These are phyloP conservation scores for Ardeotis arabs DNA, from an alignment of 2,113 vertebrate genomes.

Conservation along the genomic window DNA sequence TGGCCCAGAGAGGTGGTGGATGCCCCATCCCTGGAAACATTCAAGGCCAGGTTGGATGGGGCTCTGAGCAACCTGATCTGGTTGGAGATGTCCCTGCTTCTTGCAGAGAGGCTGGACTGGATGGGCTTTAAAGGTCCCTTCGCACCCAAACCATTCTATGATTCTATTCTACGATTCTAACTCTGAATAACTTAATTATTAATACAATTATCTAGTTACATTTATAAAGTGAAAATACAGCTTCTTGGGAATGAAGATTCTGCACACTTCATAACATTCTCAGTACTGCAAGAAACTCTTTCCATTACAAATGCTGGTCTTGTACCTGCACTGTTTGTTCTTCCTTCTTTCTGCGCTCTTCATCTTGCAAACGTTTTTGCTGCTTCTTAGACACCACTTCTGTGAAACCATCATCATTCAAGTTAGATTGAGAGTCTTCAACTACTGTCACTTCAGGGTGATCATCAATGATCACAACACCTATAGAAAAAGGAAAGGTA, in stretches of 20 bases:
- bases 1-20: too few species aligned
- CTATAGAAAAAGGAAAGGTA: slow-evolving; percentile 70
- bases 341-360: slow-evolving; percentile 97
- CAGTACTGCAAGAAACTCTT: not conserved
- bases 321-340: slow-evolving; percentile 93
- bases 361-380: slow-evolving; percentile 97
- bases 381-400: slow-evolving; percentile 98
- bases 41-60: too few species aligned
- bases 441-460: slow-evolving; percentile 98
- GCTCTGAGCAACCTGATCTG: too few species aligned
- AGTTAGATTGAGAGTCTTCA: slow-evolving; percentile 92
- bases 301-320: not conserved
- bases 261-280: not conserved
- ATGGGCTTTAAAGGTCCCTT: too few species aligned
- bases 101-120: too few species aligned
- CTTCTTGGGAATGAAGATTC: not conserved
- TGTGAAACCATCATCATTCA: slow-evolving; percentile 96
- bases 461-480: slow-evolving; percentile 99
- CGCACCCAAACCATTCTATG: too few species aligned
- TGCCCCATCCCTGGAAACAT: too few species aligned
- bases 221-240: not conserved
- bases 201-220: not conserved
- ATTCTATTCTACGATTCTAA: too few species aligned
- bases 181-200: not conserved
- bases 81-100: too few species aligned